Base-by-base conservation (phyloP, 2,797 vertebrate species). In the Sebastes goodei region DNA sequence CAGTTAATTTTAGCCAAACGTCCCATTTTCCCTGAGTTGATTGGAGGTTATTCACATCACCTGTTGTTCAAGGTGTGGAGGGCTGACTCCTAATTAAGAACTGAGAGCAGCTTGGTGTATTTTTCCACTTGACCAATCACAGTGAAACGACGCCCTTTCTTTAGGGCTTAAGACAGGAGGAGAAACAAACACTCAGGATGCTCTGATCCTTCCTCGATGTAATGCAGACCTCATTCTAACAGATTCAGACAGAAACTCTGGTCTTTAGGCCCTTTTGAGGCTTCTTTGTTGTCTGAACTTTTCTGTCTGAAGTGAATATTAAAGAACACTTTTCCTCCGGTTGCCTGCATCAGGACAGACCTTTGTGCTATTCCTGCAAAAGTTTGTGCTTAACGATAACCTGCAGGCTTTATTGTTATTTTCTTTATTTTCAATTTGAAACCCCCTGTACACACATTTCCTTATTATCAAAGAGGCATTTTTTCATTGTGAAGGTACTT, bases 181-280 rank as follows among this genome's bases (percentile, higher is more conserved):
- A 27, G 14, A 27, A 15, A 3, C 0, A 32, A 10, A 10, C 5
- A 23, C 52, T 25, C 21, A 6, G 53, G n/a, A 5, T 1, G 4
- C n/a, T 23, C 10, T 14, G 53, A 56, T 60, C 57, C 27, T 60
- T 60, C 27, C 12, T 60, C 1, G 6, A 15, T 7, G 3, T 60
- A 10, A 60, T 10, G 8, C 57, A 60, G 29, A 32, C 5, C 29
- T 32, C 9, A 20, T 61, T 61, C 2, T 10, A 32, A 20, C 29
- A 32, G 9, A 11, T 10, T 30, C 9, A 32, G 59, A 17, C 59
- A 61, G 9, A n/a, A n/a, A 61, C 59, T n/a, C 59, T 0, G 9
- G 20, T 55, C 11, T 25, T 56, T 25, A 25, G 53, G 21, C 30
- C 7, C 1, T 33, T 21, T n/a, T 53, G n/a, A 53, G 52, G n/a